These are phyloP conservation scores for Scalopus aquaticus DNA, from an alignment of 2,113 vertebrate genomes.

Conservation along the genomic window DNA sequence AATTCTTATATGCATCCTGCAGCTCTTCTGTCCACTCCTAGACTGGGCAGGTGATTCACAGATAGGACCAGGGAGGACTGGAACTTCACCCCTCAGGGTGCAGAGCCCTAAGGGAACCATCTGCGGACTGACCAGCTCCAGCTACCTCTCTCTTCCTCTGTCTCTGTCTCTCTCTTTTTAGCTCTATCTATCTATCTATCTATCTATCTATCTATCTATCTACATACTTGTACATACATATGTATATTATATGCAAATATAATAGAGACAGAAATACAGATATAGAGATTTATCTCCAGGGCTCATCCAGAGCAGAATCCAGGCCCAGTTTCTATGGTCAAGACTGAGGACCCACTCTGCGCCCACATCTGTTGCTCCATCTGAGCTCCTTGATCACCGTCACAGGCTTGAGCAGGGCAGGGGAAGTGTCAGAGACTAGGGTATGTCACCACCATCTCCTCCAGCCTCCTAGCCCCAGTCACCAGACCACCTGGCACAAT, in stretches of 20 bases:
- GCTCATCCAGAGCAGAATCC: background rate
- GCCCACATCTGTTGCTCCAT: background rate
- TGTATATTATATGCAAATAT: background rate
- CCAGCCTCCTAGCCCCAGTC: background rate
- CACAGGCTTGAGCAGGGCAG: fast-evolving
- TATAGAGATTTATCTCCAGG: background rate
- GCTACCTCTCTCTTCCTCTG: background rate
- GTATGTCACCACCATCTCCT: fast-evolving
- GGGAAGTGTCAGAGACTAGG: background rate
- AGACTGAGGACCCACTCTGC: background rate
- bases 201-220: no score
- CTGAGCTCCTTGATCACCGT: background rate
- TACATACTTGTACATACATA: no score
- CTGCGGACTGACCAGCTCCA: background rate
- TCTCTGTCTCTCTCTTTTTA: no score
- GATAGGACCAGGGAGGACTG: background rate
- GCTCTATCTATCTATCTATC: no score
- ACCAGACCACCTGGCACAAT: background rate
- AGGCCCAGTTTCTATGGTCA: background rate
- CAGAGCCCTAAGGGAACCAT: background rate
- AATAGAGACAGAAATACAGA: no score
- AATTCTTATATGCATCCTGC: background rate
- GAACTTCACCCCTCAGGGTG: no score
- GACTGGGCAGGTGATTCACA: background rate
- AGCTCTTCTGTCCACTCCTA: background rate